Evolutionary conservation across 2,888 invertebrate species (phyloP).

Genomic region (Oeneis ivallda): DNA sequence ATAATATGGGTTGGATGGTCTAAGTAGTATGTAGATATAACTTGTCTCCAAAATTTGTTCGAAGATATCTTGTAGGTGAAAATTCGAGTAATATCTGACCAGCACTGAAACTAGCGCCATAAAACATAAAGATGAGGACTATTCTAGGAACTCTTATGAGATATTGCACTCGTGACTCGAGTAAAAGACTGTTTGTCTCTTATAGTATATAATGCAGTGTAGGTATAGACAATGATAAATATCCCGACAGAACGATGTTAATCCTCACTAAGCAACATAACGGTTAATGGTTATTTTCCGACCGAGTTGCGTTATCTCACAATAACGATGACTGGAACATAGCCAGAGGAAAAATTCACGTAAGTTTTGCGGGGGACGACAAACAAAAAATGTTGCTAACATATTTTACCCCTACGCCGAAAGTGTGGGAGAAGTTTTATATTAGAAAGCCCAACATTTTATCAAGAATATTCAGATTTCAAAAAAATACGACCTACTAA

Average conservation of each 20-base stretch:
- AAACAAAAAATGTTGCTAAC: conserved; percentile 56
- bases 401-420: conserved; percentile 40
- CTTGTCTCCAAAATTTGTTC: no score
- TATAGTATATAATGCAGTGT: background rate
- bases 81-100: no score
- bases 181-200: background rate
- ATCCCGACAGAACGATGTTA: conserved; percentile 14
- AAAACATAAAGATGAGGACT: no score
- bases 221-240: conserved; percentile 2
- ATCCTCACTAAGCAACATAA: conserved; percentile 45
- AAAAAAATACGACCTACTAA: background rate
- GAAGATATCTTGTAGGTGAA: no score
- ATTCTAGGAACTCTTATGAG: no score
- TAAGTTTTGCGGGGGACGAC: conserved; percentile 48
- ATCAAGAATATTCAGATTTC: background rate
- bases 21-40: no score
- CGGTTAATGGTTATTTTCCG: conserved; percentile 57
- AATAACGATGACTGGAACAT: conserved; percentile 61
- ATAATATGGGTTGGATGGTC: no score
- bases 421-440: conserved; percentile 27
- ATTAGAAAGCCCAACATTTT: background rate
- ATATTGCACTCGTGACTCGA: no score
- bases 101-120: no score
- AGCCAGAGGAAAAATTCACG: conserved; percentile 46
- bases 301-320: conserved; percentile 54